Base-by-base conservation (phyloP, 2,888 invertebrate genomes). In the Ligdia adustata region DNA sequence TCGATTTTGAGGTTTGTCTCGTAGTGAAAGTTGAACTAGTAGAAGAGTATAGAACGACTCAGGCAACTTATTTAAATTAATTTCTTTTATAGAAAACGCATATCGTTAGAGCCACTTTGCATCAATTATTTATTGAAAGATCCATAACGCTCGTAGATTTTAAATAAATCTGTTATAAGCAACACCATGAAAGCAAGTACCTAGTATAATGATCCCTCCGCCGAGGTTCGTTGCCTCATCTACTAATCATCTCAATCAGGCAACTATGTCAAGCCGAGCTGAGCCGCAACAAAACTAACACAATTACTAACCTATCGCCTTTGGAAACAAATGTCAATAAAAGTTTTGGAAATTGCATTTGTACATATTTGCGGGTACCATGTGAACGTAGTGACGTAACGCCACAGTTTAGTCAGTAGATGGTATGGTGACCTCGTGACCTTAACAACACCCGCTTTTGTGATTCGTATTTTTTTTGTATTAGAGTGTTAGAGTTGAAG, bases 251-350 rank as follows among this genome's bases (percentile, higher is more conserved):
- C 9, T 31, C 29, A 22, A 26, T 16, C 14, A 16, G 9, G 24
- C 32, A 13, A 26, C 20, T 34, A 18, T 33, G 24, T 16, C 18
- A 26, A 33, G 26, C 9, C 15, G 13, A 22, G 15, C 9, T 15
- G 5, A 13, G 12, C 9, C 33, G 7, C 3, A 6, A 9, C 6
- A 6, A 12, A 7, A 26, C 24, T 31, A 15, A 24, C 31, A 38
- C 39, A 14, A 35, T 46, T 29, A 18, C 20, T 38, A 31, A 33
- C 24, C 32, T 28, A 13, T 34, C 33, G 35, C 27, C 35, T 32
- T 40, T 28, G 20, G 29, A 35, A 40, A 47, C 20, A 45, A 50
- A 32, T 45, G 44, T 46, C 51, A 51, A 51, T 50, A 44, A 39
- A 35, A 29, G 15, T 11, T 37, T 34, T 43, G 31, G 37, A n/a